Evolutionary conservation across 2,113 vertebrate genomes (phyloP).

Genomic region (Argyrosomus japonicus): DNA sequence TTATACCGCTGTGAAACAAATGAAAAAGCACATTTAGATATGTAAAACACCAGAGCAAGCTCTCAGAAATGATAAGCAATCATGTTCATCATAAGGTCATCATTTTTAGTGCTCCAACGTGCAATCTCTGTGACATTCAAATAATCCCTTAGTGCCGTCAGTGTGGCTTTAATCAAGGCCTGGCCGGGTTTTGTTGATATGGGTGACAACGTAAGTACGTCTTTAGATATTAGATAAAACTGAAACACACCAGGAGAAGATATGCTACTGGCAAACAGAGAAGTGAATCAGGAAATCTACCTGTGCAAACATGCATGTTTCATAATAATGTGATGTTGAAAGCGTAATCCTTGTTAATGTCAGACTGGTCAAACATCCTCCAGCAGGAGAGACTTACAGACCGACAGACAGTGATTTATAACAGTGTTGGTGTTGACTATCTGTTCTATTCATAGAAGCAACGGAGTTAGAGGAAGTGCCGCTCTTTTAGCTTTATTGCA

Average conservation of each 20-base stretch:
- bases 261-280: neutral
- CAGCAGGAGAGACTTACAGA: neutral
- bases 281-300: neutral
- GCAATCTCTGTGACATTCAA: neutral
- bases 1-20: neutral
- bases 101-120: neutral
- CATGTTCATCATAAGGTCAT: neutral
- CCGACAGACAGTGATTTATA: slow-evolving; percentile 10
- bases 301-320: neutral
- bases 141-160: neutral
- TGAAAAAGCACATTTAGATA: neutral
- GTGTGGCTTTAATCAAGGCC: neutral
- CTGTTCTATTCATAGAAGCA: slow-evolving; percentile 53
- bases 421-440: slow-evolving; percentile 12
- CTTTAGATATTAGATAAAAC: neutral
- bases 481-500: slow-evolving; percentile 34
- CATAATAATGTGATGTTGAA: neutral
- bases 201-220: neutral
- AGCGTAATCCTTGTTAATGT: neutral
- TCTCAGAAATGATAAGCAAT: neutral
- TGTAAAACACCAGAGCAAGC: neutral
- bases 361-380: neutral
- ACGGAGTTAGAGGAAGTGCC: neutral
- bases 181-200: neutral
- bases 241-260: neutral